Evolutionary conservation across 37 sponge, comb jelly and placozoan species (phyloP).

Genomic region (Oopsacas minuta): DNA sequence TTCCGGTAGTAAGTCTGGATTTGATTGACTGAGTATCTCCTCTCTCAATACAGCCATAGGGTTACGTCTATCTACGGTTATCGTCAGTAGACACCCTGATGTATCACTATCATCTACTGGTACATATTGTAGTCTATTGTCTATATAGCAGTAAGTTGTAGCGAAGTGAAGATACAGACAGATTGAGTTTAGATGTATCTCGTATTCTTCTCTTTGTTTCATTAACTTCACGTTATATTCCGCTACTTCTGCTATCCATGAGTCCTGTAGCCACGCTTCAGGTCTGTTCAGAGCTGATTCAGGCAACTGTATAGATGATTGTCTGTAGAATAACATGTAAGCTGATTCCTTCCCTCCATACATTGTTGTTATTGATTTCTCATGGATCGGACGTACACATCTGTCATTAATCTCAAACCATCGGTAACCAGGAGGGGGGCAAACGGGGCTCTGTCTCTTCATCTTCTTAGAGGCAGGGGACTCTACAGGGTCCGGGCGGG

Average conservation of each 20-base stretch:
- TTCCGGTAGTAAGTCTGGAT: not conserved
- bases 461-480: not conserved
- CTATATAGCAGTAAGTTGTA: not conserved
- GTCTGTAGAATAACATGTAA: constrained; percentile 82
- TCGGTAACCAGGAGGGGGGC: constrained; percentile 39
- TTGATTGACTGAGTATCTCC: not conserved
- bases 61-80: not conserved
- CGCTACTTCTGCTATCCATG: not conserved
- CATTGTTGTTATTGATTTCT: constrained; percentile 32
- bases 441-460: not conserved
- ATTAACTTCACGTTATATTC: not conserved
- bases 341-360: constrained; percentile 71
- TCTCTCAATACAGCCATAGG: not conserved
- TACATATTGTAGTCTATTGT: not conserved
- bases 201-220: not conserved
- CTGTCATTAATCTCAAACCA: constrained; percentile 81
- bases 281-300: constrained; percentile 24
- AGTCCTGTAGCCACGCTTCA: not conserved
- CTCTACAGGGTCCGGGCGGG: not conserved
- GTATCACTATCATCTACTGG: not conserved
- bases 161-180: not conserved
- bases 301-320: constrained; percentile 29
- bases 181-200: not conserved
- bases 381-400: constrained; percentile 31
- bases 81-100: not conserved